Evolutionary conservation across 2,113 vertebrate genomes (phyloP), one percentile per base, ranked within the genome.

Genomic region (Trochalopteron elliotii): DNA sequence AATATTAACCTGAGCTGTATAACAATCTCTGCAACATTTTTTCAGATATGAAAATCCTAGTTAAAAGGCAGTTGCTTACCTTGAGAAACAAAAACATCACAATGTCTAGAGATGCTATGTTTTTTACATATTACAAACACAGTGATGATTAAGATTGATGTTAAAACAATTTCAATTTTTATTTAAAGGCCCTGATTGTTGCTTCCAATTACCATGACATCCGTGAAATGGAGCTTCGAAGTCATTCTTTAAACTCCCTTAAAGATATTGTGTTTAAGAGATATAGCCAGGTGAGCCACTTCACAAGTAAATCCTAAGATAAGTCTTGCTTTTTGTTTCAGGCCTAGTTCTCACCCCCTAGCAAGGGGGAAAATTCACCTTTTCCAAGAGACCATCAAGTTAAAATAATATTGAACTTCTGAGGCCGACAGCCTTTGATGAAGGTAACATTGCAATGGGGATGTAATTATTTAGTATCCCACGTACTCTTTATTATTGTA

Each of bases 261-360:
- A 98, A 98, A 97, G 98, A 99, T 86, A 97, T 99, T 74, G 97
- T 99, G 68, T 98, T 99, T 97, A 98, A 97, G 88, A 98, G 98
- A 42, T 99, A 98, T 95, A 98, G 98, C 88, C 99, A 99, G 98
- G 98, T 98, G 87, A 97, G 98, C 53, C 39, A 17, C 33, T 94
- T 70, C 25, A 37, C 42, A 49, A 65, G 31, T 83, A 42, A 40
- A 9, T 56, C 71, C 74, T 67, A 86, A 94, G 63, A 64, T 42
- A 68, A 87, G 80, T 81, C 47, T 96, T 87, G 33, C 23, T 95
- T 88, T 93, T 88, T 94, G 52, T 87, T 94, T 90, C 72, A 91
- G 87, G 76, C 64, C 24, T 91, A 90, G 81, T 88, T 95, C 83
- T 97, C 69, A 57, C 64, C 39, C 60, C 30, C 31, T 86, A 90